Percentiles rank a stretch among this genome's conserved stretches.
These are phyloP conservation scores for Poecile atricapillus DNA, from an alignment of 2,113 vertebrate genomes.

Conservation along the genomic window DNA sequence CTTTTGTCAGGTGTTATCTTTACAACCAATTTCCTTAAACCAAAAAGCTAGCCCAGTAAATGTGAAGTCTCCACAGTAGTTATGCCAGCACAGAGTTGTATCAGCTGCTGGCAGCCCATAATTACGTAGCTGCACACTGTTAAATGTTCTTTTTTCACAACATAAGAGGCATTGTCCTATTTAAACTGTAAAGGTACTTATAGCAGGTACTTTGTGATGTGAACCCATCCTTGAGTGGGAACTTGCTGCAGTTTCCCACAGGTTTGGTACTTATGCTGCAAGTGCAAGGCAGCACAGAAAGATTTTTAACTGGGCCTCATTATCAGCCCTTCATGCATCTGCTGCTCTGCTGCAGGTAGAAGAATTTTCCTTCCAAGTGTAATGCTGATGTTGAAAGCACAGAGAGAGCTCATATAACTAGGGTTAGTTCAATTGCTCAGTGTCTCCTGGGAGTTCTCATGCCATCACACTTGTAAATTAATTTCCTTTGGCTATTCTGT, in stretches of 20 bases:
- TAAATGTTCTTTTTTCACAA: neutral
- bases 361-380: neutral
- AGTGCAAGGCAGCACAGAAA: neutral
- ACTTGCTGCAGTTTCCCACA: neutral
- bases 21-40: neutral
- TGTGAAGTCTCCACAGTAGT: neutral
- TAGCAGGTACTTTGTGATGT: neutral
- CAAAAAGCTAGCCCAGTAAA: neutral
- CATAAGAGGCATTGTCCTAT: neutral
- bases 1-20: neutral
- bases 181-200: neutral
- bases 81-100: neutral
- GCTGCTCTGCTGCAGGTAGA: neutral
- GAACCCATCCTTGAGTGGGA: neutral
- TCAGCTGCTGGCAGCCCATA: neutral
- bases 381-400: neutral
- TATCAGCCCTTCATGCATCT: neutral
- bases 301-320: neutral
- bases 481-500: conserved; percentile 36
- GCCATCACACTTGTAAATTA: neutral
- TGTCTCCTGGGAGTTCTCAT: neutral
- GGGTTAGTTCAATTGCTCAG: neutral
- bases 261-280: neutral
- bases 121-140: neutral
- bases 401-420: neutral